Percentiles rank a stretch among this genome's conserved stretches.
phyloP scores from a whole-genome alignment of 2,113 vertebrate genomes.

The Heterotilapia buettikoferi region DNA sequence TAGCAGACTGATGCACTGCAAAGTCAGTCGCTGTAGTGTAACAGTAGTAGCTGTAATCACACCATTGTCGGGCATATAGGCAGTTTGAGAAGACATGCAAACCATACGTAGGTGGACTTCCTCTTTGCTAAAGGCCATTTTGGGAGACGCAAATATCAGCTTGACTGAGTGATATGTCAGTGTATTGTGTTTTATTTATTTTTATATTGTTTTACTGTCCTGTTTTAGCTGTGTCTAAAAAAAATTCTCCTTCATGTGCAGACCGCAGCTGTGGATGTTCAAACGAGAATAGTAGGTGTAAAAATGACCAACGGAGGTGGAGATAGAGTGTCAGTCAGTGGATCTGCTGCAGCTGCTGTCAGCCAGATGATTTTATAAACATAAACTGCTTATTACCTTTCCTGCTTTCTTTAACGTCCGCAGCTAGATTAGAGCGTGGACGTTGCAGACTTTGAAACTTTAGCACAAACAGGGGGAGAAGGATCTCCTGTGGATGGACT shows the following conservation, averaged over 20 bases:
- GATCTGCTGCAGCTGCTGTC: background rate
- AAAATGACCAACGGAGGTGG: background rate
- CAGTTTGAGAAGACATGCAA: background rate
- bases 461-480: background rate
- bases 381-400: background rate
- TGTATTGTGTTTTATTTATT: background rate
- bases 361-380: background rate
- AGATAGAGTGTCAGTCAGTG: background rate
- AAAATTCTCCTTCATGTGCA: background rate
- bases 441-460: background rate
- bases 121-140: background rate
- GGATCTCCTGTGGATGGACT: background rate
- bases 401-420: background rate
- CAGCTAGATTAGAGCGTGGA: background rate
- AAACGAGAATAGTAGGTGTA: background rate
- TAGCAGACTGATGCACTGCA: background rate
- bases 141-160: background rate
- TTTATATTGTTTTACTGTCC: background rate
- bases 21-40: background rate
- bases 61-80: background rate
- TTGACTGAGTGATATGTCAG: background rate
- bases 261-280: background rate
- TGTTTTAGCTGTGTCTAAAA: background rate
- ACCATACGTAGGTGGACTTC: background rate
- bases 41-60: background rate